Evolutionary conservation across 2,113 vertebrate species (phyloP).

Genomic region (Brachyhypopomus occidentalis): DNA sequence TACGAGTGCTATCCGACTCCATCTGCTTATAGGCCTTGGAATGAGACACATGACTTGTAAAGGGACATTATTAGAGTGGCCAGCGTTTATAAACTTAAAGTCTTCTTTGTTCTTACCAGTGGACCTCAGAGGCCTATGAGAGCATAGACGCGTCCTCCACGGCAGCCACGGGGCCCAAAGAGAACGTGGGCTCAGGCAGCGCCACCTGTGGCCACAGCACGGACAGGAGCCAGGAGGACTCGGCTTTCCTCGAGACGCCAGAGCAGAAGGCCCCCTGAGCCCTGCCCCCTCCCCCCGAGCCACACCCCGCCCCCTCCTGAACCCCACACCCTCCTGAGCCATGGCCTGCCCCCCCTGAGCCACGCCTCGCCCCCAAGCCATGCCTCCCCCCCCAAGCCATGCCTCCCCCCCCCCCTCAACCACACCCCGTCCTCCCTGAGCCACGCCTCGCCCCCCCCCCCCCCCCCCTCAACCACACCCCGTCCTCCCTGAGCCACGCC

Average conservation of each 20-base stretch:
- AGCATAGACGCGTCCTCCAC: constrained; percentile 67
- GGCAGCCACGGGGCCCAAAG: constrained; percentile 56
- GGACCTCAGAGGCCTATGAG: constrained; percentile 79
- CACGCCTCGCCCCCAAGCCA: constrained; percentile 53
- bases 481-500: too few relatives aligned
- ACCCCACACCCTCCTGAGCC: too few relatives aligned
- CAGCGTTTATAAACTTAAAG: background rate
- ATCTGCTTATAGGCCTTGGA: too few relatives aligned
- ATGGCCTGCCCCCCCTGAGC: too few relatives aligned
- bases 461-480: too few relatives aligned
- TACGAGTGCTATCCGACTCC: too few relatives aligned
- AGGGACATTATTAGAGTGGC: background rate
- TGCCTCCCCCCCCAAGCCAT: constrained; percentile 49
- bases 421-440: too few relatives aligned
- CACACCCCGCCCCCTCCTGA: too few relatives aligned
- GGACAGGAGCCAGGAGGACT: constrained; percentile 71
- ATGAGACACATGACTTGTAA: background rate
- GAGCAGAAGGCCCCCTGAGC: constrained; percentile 70
- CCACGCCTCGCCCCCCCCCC: too few relatives aligned
- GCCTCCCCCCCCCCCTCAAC: too few relatives aligned
- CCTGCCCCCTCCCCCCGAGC: background rate
- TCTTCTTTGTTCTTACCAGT: constrained; percentile 66
- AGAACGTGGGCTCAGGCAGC: constrained; percentile 58
- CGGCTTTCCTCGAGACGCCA: constrained; percentile 56
- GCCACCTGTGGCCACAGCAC: constrained; percentile 60